A percentile compares a stretch with the other conserved stretches of the same genome.
These are phyloP conservation scores for Arge pagana DNA, from an alignment of 2,888 invertebrate genomes.

Conservation along the genomic window DNA sequence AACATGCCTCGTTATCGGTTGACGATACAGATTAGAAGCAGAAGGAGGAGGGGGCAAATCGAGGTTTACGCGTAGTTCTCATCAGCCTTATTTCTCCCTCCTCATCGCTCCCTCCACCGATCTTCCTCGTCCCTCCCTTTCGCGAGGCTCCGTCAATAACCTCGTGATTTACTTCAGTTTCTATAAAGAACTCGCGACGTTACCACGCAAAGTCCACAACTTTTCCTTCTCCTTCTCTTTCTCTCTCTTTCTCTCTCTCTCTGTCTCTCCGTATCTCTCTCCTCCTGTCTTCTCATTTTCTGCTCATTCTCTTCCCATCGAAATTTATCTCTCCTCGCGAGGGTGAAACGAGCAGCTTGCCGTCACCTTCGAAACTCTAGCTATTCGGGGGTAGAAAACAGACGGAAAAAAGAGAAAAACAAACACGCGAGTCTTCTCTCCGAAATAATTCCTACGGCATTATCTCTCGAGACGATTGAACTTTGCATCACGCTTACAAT, in stretches of 20 bases:
- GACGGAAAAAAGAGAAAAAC: conserved; percentile 28
- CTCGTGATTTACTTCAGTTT: no score
- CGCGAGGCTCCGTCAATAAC: no score
- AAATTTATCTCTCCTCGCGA: no score
- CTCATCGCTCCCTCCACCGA: not conserved
- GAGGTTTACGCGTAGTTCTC: no score
- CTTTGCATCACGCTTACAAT: no score
- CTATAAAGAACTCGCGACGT: no score
- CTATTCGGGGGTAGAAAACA: conserved; percentile 28
- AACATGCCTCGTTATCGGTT: conserved; percentile 15
- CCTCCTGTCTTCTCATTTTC: not conserved
- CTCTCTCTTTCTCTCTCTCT: not conserved
- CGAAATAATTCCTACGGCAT: no score
- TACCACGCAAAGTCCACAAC: no score
- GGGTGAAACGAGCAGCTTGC: conserved; percentile 28
- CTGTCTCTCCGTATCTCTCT: not conserved
- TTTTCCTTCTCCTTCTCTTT: not conserved
- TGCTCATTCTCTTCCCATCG: no score
- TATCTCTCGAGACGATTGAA: no score
- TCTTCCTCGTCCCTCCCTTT: not conserved
- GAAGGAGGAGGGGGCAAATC: conserved; percentile 3
- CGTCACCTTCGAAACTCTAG: conserved; percentile 27
- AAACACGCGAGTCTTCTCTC: no score
- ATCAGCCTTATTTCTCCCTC: conserved; percentile 2
- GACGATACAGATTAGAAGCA: conserved; percentile 9